Evolutionary conservation across 2,888 invertebrate species (phyloP).

Genomic region (Chelonus formosanus): DNA sequence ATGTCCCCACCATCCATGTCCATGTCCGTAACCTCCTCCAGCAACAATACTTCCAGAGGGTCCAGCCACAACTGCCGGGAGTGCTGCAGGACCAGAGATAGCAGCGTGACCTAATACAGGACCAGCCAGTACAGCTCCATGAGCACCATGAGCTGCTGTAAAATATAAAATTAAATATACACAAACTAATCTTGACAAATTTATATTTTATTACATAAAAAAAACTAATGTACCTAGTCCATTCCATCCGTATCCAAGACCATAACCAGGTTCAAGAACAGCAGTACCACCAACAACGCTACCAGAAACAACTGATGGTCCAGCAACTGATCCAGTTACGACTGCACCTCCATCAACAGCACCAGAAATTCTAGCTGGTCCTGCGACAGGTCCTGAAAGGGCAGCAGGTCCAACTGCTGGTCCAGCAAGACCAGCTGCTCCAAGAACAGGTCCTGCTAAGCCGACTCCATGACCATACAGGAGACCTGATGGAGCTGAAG

Average conservation of each 20-base stretch:
- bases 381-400: slow-evolving; percentile 55
- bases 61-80: slow-evolving; percentile 58
- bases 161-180: background rate
- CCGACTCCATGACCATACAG: slow-evolving; percentile 47
- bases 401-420: slow-evolving; percentile 53
- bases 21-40: slow-evolving; percentile 43
- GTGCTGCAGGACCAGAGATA: slow-evolving; percentile 56
- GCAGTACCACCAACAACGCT: slow-evolving; percentile 56
- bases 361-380: slow-evolving; percentile 58
- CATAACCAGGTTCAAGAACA: slow-evolving; percentile 47
- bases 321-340: slow-evolving; percentile 61
- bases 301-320: slow-evolving; percentile 57
- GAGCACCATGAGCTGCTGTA: slow-evolving; percentile 36
- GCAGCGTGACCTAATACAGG: slow-evolving; percentile 55
- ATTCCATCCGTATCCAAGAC: slow-evolving; percentile 13
- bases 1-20: slow-evolving; percentile 17
- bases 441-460: slow-evolving; percentile 56
- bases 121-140: slow-evolving; percentile 57
- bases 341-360: slow-evolving; percentile 60
- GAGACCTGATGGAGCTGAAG: slow-evolving; percentile 58
- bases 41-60: slow-evolving; percentile 60
- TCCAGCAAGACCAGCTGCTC: slow-evolving; percentile 54
- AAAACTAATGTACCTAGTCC: background rate
- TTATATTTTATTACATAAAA: too few relatives aligned
- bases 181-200: slow-evolving; percentile 26